These are phyloP conservation scores for Cephus pygmeus DNA, from an alignment of 2,888 invertebrate species.

Conservation along the genomic window DNA sequence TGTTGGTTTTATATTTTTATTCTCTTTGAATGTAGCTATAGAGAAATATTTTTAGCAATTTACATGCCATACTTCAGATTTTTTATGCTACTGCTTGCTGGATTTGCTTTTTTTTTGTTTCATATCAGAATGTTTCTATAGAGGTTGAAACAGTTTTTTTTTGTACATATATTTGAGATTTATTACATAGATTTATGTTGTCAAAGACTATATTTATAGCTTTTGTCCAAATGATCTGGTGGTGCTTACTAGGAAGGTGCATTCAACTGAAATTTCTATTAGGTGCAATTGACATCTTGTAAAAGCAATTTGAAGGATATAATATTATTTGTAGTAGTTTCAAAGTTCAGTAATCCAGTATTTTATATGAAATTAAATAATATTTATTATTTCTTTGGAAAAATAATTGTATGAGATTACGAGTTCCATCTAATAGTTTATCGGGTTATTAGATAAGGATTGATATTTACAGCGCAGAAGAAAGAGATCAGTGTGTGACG, in stretches of 20 bases:
- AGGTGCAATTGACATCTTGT: not conserved
- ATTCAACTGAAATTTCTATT: not conserved
- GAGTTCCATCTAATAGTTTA: not conserved
- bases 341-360: not conserved
- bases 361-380: not conserved
- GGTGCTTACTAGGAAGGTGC: not conserved
- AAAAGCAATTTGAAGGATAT: not conserved
- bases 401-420: not conserved
- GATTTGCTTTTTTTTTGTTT: not conserved
- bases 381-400: not conserved
- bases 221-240: not conserved
- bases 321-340: not conserved
- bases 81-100: not conserved
- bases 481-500: conserved; percentile 59
- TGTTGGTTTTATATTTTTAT: not conserved
- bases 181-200: not conserved
- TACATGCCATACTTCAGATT: not conserved
- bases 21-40: not conserved
- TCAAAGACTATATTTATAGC: not conserved
- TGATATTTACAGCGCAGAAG: conserved; percentile 51
- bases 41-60: not conserved
- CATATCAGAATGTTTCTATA: not conserved
- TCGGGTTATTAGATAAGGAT: not conserved
- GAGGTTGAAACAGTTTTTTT: not conserved
- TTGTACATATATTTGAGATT: not conserved